Evolutionary conservation across 2,797 vertebrate species (phyloP), one percentile per base, ranked within the genome.

Genomic region (Malacoctenus gilli): DNA sequence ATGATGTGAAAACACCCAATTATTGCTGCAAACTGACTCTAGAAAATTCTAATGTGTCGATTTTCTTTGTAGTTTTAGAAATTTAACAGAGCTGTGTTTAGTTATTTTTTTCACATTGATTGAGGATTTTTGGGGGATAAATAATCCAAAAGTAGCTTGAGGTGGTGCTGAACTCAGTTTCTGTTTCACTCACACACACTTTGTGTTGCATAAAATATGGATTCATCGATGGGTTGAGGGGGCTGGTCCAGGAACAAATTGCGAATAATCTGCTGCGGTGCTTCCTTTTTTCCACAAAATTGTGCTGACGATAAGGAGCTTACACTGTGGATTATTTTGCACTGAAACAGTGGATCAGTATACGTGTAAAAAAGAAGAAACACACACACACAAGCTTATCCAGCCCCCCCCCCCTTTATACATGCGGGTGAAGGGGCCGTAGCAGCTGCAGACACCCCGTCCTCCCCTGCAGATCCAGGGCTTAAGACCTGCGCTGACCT

Each of bases 311-410:
- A 89, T 89, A 90, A 90, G 85, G 50, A 86, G 83, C 79, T 91
- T 91, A 91, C 72, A 82, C 46, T 49, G 74, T 86, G 87, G 87
- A 91, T 92, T 91, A 89, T 86, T 73, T 76, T 67, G 77, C 35
- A 19, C 63, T 69, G 75, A 69, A 65, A 64, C 79, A 75, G 74
- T 72, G 75, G 77, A 86, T 83, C 85, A 85, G 81, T 78, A 59
- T 68, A 70, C 62, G 59, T 85, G 74, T 75, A 39, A 68, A 73
- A 82, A 75, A 55, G n/a, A 16, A 49, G 16, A 34, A 61, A 48
- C 47, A 51, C 73, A 62, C 40, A n/a, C 28, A 36, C 40, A 62
- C 59, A 61, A 46, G 51, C 46, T 20, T 62, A 69, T 85, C 49
- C 28, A 10, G 77, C 66, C 66, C 35, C 55, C 30, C 47, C 60